Evolutionary conservation across 2,797 vertebrate species (phyloP).

Genomic region (Acanthornis magna): DNA sequence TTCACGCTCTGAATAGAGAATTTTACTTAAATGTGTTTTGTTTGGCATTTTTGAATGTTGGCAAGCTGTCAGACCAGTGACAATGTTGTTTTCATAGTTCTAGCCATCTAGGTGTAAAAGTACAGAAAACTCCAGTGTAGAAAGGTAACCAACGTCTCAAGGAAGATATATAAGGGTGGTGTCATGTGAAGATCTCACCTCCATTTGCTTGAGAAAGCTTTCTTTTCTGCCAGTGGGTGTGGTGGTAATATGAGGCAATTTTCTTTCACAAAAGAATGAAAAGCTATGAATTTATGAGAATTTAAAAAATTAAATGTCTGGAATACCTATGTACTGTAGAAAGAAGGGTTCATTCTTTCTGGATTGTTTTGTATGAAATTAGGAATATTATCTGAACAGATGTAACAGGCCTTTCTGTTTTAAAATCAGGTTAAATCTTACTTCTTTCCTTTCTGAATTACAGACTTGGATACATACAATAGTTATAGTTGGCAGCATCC

Average conservation of each 20-base stretch:
- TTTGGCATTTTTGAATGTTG: background rate
- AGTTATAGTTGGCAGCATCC: slow-evolving; percentile 77
- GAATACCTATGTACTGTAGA: background rate
- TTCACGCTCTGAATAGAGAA: background rate
- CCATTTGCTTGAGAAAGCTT: background rate
- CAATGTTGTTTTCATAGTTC: background rate
- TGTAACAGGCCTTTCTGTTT: background rate
- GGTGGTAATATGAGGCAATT: background rate
- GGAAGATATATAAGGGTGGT: background rate
- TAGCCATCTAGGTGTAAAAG: background rate
- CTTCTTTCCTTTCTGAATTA: slow-evolving; percentile 18
- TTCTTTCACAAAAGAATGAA: background rate
- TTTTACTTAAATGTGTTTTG: background rate
- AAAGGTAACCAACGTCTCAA: background rate
- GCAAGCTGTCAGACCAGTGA: background rate
- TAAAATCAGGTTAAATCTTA: background rate
- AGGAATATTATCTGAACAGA: background rate
- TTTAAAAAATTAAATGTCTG: background rate
- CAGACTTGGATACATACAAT: slow-evolving; percentile 88
- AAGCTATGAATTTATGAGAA: background rate
- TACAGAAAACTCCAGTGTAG: background rate
- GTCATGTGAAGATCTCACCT: background rate
- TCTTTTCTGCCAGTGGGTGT: background rate
- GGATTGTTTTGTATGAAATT: background rate
- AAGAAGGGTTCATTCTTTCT: background rate